Evolutionary conservation across 2,113 vertebrate genomes (phyloP), one percentile per base, ranked within the genome.

Genomic region (Theristicus caerulescens): DNA sequence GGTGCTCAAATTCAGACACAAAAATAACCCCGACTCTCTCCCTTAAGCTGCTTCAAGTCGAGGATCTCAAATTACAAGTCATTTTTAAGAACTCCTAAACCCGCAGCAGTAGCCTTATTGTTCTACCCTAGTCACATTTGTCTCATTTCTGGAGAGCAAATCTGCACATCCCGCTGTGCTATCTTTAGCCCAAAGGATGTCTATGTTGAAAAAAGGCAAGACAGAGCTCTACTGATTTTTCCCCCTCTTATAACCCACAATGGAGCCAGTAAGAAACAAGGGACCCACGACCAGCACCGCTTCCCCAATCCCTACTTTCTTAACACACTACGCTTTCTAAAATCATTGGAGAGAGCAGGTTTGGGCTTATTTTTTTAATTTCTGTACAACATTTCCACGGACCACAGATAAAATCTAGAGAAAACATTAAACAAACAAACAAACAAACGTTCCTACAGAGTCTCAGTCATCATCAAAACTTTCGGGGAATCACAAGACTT

Each of bases 121-220:
- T 82, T 70, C 88, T 58, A 9, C 31, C 57, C 38, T 27, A 12
- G 72, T 20, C 84, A 76, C 47, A 14, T 14, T 8, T 13, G 79
- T 46, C 62, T 82, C 32, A 2, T 69, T 73, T 77, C 44, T 71
- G 66, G 74, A 31, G 62, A 65, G 34, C 22, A 71, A 61, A 84
- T 7, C 31, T 0, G 4, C 66, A 6, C 51, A 32, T 31, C 71
- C 42, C 0, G 0, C 80, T 29, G 79, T 2, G 74, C 21, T 26
- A 19, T 25, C 79, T 44, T 49, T 2, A 79, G 42, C 51, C 66
- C 42, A n/a, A 32, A 42, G 80, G 61, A 47, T 16, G 34, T 2
- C 54, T 21, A 6, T 7, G 22, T 3, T 22, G 59, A 21, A 65
- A 86, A 58, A 58, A 44, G 58, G 8, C 11, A 70, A 42, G 44